phyloP scores from a whole-genome alignment of 1,140 invertebrate species.

The Brachionus plicatilis region DNA sequence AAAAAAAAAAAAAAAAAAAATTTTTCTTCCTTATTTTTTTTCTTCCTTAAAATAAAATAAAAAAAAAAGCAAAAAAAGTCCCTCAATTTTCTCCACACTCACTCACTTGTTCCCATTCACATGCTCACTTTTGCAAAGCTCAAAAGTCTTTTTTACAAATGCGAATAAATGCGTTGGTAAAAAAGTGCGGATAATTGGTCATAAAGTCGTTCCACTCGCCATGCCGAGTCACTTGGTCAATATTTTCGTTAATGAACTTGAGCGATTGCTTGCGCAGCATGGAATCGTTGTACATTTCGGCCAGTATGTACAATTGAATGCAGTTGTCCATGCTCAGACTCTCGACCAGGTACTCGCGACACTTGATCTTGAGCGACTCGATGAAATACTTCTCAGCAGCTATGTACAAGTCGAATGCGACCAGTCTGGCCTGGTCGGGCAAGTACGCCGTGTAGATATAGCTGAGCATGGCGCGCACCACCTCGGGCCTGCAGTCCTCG shows the following conservation, averaged over 20 bases:
- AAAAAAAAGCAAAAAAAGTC: neutral
- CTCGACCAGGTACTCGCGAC: slow-evolving; percentile 24
- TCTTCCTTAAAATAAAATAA: neutral
- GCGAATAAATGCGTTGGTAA: slow-evolving; percentile 40
- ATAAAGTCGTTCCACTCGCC: slow-evolving; percentile 34
- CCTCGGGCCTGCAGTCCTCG: slow-evolving; percentile 39
- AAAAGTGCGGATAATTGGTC: slow-evolving; percentile 37
- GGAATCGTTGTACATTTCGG: slow-evolving; percentile 39
- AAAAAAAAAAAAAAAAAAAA: neutral
- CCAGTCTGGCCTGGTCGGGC: neutral
- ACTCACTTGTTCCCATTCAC: too few species aligned
- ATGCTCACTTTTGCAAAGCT: too few species aligned
- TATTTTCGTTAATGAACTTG: slow-evolving; percentile 34
- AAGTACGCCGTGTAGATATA: slow-evolving; percentile 39
- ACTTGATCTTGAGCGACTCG: slow-evolving; percentile 38
- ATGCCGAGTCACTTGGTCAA: slow-evolving; percentile 25
- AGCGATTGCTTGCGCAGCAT: slow-evolving; percentile 35
- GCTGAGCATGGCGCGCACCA: slow-evolving; percentile 12
- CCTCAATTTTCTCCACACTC: neutral
- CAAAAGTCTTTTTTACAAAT: slow-evolving; percentile 40
- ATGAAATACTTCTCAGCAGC: slow-evolving; percentile 39
- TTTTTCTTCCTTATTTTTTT: too few species aligned
- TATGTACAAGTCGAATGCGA: slow-evolving; percentile 38
- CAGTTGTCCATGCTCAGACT: neutral
- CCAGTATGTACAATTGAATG: slow-evolving; percentile 25